These are phyloP conservation scores for Falco columbarius DNA, from an alignment of 2,797 vertebrate genomes.

Conservation along the genomic window DNA sequence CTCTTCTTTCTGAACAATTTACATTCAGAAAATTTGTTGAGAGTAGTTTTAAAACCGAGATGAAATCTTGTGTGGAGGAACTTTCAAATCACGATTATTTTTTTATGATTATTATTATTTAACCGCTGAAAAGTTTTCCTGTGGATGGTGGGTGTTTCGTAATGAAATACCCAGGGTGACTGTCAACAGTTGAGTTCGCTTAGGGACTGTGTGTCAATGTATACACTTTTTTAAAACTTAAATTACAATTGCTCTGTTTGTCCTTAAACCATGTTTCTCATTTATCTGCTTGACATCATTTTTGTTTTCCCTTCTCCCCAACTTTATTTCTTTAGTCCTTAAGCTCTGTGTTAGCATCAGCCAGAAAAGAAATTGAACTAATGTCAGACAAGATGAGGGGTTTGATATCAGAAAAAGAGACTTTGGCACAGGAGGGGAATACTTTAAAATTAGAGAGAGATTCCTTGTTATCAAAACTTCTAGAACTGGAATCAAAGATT, in stretches of 20 bases:
- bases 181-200: background rate
- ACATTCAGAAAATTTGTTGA: background rate
- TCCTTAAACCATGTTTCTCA: constrained; percentile 69
- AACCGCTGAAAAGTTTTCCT: background rate
- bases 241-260: constrained; percentile 48
- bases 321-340: constrained; percentile 90
- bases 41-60: background rate
- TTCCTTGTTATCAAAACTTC: constrained; percentile 79
- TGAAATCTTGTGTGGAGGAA: background rate
- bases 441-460: constrained; percentile 82
- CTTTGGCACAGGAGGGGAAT: constrained; percentile 80
- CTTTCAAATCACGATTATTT: background rate
- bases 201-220: constrained; percentile 40
- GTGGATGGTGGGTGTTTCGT: background rate
- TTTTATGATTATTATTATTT: background rate
- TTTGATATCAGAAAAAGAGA: constrained; percentile 87
- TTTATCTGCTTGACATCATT: constrained; percentile 84
- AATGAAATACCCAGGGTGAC: background rate
- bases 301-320: constrained; percentile 84
- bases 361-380: constrained; percentile 89
- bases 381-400: constrained; percentile 89
- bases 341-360: constrained; percentile 91
- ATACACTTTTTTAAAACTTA: background rate
- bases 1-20: background rate
- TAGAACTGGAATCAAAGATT: constrained; percentile 78